phyloP scores from a whole-genome alignment of 2,113 vertebrate genomes.

The Propithecus coquereli region DNA sequence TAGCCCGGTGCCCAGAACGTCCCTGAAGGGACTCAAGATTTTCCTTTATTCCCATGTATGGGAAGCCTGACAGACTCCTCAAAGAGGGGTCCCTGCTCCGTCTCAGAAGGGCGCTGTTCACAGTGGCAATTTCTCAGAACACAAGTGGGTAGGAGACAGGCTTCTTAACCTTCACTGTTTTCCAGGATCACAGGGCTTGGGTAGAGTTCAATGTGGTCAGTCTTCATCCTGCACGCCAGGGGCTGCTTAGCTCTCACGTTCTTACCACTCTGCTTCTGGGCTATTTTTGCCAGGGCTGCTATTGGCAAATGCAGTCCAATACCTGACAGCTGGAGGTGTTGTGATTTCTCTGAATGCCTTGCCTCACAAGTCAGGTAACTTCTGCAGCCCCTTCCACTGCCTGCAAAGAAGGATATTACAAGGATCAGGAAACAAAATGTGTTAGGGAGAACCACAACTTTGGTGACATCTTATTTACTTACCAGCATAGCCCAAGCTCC shows the following conservation, averaged over 20 bases:
- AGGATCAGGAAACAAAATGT: neutral
- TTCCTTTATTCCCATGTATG: too few species aligned
- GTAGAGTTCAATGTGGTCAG: neutral
- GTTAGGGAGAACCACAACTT: neutral
- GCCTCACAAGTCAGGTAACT: neutral
- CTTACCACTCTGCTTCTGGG: neutral
- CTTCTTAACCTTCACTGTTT: neutral
- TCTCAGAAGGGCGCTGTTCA: too few species aligned
- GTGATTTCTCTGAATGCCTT: neutral
- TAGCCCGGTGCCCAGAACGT: too few species aligned
- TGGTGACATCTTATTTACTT: neutral
- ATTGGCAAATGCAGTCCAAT: rapidly evolving
- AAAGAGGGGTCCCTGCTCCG: too few species aligned
- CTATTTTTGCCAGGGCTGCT: neutral
- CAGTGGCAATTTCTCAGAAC: neutral
- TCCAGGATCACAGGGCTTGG: neutral
- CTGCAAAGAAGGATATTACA: neutral
- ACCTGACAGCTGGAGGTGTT: rapidly evolving
- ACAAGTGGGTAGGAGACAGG: too few species aligned
- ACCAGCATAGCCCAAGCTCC: neutral
- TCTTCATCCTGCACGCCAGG: neutral
- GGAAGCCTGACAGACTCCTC: too few species aligned
- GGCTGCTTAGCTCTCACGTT: neutral
- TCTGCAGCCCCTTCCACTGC: neutral
- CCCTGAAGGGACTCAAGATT: too few species aligned